Evolutionary conservation across 2,113 vertebrate species (phyloP), one percentile per base, ranked within the genome.

Genomic region (Xiphias gladius): DNA sequence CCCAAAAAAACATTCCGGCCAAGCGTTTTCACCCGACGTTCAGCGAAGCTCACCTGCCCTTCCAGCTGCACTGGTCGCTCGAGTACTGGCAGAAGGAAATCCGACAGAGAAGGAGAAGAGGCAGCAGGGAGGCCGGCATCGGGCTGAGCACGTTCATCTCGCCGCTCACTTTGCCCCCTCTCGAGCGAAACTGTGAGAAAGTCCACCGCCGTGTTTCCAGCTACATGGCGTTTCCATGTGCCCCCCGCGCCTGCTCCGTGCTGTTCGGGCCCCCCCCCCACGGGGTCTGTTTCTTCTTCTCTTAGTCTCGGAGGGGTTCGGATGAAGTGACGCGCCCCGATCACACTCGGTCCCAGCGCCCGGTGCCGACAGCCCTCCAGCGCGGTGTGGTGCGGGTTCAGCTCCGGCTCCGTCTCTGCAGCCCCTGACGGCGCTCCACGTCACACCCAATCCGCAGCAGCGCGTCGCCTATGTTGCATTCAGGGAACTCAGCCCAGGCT

Each of bases 41-140:
- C 32, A 6, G 41, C 12, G 12, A 43, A 0, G 67, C 96, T 97
- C 91, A 98, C 98, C 98, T 99, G 89, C 97, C 98, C 94, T 95
- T 98, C 98, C 98, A 99, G 94, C 96, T 98, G 95, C 98, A 99
- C 95, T 97, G 95, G 92, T 99, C 97, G 90, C 98, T 99, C 24
- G 97, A 98, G 90, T 98, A 98, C 86, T 98, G 98, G 75, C 96
- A 93, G 13, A 91, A 76, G 86, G 94, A 94, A 58, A 94, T 92
- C 82, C 95, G 92, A 85, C 95, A 94, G 83, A 97, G 93, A 17
- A 95, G 86, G 19, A 96, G 84, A 37, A 95, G 92, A 73, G 90
- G 88, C 85, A 96, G 88, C 85, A 95, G 82, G 84, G 92, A 87
- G 66, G 93, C 94, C 92, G 95, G 91, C 79, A 92, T 57, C 92